Conservation (phyloP, 2,113 vertebrate species). For the Corynorhinus townsendii region DNA sequence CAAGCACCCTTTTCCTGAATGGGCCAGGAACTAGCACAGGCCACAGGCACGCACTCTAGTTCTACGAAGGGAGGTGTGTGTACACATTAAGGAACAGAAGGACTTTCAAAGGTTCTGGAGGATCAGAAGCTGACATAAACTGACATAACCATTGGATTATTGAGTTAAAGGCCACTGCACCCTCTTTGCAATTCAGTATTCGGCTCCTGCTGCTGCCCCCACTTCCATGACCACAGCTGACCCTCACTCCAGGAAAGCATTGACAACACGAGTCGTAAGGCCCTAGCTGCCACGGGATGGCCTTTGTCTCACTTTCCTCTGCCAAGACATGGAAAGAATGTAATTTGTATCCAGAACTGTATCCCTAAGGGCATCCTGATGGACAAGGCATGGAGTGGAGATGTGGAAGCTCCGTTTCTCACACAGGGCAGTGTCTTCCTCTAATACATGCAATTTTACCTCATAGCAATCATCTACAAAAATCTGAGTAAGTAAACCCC, state of each 20-base stretch:
- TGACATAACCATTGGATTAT: background rate
- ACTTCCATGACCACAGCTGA: too few relatives aligned
- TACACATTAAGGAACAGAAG: too few relatives aligned
- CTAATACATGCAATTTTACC: background rate
- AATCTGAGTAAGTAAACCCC: background rate
- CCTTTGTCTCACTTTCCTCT: background rate
- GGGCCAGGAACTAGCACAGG: background rate
- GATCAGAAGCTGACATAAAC: background rate
- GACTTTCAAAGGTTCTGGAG: background rate
- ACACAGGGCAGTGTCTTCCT: background rate
- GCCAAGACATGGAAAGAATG: background rate
- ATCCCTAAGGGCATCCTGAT: background rate
- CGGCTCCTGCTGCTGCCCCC: background rate
- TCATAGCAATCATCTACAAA: background rate
- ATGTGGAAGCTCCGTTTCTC: background rate
- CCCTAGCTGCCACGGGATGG: background rate
- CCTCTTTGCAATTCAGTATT: background rate
- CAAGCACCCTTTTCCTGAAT: background rate
- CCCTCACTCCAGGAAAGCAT: too few relatives aligned
- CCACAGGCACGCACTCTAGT: background rate
- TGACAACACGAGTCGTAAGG: rapidly evolving
- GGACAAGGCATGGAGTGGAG: background rate
- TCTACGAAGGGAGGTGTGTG: background rate
- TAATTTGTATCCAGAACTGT: background rate
- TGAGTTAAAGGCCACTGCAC: background rate